A percentile compares a stretch with the other conserved stretches of the same genome.
These are phyloP conservation scores for Parapristionchus giblindavisi DNA, from an alignment of 2,888 invertebrate genomes.

Conservation along the genomic window DNA sequence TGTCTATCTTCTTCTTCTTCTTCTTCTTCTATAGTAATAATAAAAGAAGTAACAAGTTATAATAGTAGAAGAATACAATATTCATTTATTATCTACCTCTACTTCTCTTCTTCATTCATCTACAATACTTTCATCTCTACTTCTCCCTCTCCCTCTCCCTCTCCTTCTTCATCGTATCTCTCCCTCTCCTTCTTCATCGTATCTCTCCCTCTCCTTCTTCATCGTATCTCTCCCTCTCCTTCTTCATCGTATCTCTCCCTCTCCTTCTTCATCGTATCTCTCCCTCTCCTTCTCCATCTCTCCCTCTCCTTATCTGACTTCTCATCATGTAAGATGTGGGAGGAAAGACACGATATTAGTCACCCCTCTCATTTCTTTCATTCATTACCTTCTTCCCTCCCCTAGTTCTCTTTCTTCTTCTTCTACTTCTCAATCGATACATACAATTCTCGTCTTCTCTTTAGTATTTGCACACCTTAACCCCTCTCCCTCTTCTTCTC, in stretches of 20 bases:
- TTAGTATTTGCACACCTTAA: slow-evolving; percentile 30
- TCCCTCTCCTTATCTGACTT: background rate
- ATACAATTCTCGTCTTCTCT: slow-evolving; percentile 16
- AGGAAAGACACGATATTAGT: background rate
- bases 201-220: background rate
- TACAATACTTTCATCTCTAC: slow-evolving; percentile 1
- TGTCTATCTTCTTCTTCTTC: too few relatives aligned
- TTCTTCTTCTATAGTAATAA: slow-evolving; percentile 21
- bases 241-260: background rate
- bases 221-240: background rate
- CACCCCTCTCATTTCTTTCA: background rate
- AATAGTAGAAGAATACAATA: background rate
- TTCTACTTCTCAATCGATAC: slow-evolving; percentile 1
- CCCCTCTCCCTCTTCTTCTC: slow-evolving; percentile 3
- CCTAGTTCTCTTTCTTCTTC: background rate
- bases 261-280: background rate
- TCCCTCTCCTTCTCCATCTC: background rate
- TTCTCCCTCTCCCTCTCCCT: background rate
- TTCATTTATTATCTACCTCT: background rate
- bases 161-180: background rate
- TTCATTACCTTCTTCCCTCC: slow-evolving; percentile 19
- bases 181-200: background rate
- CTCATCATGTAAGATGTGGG: background rate
- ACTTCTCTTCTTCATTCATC: background rate
- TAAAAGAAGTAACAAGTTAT: background rate